Percentiles rank a stretch among this genome's conserved stretches.
Conservation (phyloP, 2,888 invertebrate species). For the Druceiella hillmani region DNA sequence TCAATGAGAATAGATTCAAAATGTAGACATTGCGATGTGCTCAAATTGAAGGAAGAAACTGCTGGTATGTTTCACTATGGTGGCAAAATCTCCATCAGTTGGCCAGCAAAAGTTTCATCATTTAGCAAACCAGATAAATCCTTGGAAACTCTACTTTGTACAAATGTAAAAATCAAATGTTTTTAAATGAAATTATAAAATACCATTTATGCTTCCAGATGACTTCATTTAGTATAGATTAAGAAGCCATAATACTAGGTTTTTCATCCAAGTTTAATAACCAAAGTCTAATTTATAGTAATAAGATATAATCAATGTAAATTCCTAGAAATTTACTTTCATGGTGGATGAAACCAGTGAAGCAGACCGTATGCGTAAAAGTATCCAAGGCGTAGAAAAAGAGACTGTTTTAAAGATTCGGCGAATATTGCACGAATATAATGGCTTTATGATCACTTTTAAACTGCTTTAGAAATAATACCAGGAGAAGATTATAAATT, state of each 20-base stretch:
- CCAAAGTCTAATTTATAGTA: conserved; percentile 28
- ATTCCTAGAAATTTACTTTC: conserved; percentile 29
- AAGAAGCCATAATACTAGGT: too few relatives aligned
- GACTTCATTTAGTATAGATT: conserved; percentile 24
- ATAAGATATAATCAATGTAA: conserved; percentile 15
- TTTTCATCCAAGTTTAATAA: conserved; percentile 27
- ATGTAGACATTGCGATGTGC: too few relatives aligned
- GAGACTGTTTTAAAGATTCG: conserved; percentile 26
- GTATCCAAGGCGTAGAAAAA: conserved; percentile 24
- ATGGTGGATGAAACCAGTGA: conserved; percentile 26
- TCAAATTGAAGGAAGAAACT: too few relatives aligned
- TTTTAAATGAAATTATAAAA: too few relatives aligned
- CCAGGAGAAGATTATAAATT: conserved; percentile 24
- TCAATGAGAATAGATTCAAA: too few relatives aligned
- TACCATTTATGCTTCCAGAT: conserved; percentile 24
- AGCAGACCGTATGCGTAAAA: too few relatives aligned
- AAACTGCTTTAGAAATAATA: conserved; percentile 27
- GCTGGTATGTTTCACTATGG: too few relatives aligned
- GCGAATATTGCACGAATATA: conserved; percentile 25
- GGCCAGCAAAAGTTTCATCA: too few relatives aligned
- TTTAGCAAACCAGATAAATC: too few relatives aligned
- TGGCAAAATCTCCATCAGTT: too few relatives aligned
- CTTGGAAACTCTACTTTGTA: too few relatives aligned
- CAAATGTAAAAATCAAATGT: too few relatives aligned
- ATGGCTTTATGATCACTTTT: conserved; percentile 25